A percentile compares a stretch with the other conserved stretches of the same genome.
Evolutionary conservation across 2,888 invertebrate genomes (phyloP).

Genomic region (Conomelus anceps): DNA sequence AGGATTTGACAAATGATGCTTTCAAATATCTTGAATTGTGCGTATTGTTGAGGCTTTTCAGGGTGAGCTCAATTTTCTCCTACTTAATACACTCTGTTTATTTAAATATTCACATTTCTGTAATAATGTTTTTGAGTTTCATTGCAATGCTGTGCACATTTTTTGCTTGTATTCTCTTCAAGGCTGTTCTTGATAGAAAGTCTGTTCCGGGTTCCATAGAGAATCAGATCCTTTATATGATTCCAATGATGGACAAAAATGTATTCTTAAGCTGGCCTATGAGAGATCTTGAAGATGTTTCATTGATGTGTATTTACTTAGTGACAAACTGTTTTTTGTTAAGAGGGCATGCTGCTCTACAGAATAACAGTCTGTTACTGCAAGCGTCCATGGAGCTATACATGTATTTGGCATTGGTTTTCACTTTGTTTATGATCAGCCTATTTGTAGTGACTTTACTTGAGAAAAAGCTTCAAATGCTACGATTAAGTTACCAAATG

Average conservation of each 20-base stretch:
- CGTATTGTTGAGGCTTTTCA: neutral
- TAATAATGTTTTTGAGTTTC: neutral
- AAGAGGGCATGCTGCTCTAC: neutral
- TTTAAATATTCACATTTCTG: neutral
- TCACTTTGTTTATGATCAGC: neutral
- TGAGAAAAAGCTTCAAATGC: neutral
- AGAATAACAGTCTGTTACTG: neutral
- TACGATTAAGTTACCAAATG: neutral
- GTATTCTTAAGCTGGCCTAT: neutral
- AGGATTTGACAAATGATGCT: neutral
- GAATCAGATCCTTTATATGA: neutral
- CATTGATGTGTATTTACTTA: neutral
- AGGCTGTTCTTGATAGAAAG: neutral
- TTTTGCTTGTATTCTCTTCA: neutral
- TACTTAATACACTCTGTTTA: neutral
- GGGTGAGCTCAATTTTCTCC: neutral
- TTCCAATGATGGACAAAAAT: neutral
- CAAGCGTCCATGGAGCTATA: neutral
- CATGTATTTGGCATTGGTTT: neutral
- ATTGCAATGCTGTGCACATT: neutral
- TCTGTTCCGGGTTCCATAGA: neutral
- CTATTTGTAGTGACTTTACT: neutral
- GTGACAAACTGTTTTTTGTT: neutral
- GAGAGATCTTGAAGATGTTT: neutral
- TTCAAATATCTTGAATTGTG: neutral